These are phyloP conservation scores for Dicyrtomina minuta DNA, from an alignment of 2,888 invertebrate species.

Conservation along the genomic window DNA sequence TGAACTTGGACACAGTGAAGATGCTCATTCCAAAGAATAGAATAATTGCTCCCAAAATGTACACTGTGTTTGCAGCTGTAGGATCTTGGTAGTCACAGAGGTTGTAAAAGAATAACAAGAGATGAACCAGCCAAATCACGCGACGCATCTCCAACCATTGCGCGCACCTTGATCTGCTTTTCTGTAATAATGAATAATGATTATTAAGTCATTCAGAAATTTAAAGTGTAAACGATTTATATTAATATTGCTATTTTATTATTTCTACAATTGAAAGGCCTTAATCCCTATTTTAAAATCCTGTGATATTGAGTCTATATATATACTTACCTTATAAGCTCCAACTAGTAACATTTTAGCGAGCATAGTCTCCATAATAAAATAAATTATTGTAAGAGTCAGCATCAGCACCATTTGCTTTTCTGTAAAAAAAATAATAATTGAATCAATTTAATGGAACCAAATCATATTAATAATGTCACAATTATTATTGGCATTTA, in stretches of 20 bases:
- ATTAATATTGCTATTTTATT: too few relatives aligned
- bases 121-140: constrained; percentile 2
- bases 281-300: background rate
- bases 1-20: constrained; percentile 15
- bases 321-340: constrained; percentile 7
- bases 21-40: constrained; percentile 9
- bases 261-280: too few relatives aligned
- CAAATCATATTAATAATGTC: background rate
- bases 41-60: background rate
- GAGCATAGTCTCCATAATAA: constrained; percentile 21
- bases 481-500: background rate
- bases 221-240: too few relatives aligned
- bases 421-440: constrained; percentile 19
- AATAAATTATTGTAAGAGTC: constrained; percentile 14
- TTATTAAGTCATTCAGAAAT: background rate
- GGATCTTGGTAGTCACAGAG: constrained; percentile 8
- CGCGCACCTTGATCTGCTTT: constrained; percentile 19
- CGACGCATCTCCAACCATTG: constrained; percentile 22
- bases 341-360: constrained; percentile 21
- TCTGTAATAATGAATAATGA: background rate
- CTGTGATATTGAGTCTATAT: too few relatives aligned
- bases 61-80: constrained; percentile 15
- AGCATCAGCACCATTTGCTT: constrained; percentile 26
- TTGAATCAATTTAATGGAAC: too few relatives aligned
- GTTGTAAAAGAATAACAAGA: constrained; percentile 18